Percentiles rank a stretch among this genome's conserved stretches.
phyloP scores from a whole-genome alignment of 2,113 vertebrate genomes.

The Stegastes partitus region DNA sequence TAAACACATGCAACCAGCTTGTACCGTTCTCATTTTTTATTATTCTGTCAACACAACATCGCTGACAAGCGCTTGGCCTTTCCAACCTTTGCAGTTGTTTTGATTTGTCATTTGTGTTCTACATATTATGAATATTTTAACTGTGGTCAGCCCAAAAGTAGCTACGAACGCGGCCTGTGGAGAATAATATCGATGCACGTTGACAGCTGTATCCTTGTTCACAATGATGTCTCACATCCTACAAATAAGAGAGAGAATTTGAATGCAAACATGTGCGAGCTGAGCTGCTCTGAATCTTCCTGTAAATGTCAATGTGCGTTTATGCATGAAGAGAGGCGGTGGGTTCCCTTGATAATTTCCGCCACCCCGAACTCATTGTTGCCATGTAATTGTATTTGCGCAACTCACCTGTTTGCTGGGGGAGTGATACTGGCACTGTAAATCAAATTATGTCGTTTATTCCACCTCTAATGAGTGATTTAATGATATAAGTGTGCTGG shows the following conservation, averaged over 20 bases:
- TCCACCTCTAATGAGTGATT: constrained; percentile 79
- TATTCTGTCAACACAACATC: constrained; percentile 24
- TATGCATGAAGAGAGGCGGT: constrained; percentile 37
- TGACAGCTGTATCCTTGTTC: constrained; percentile 21
- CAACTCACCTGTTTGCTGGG: constrained; percentile 76
- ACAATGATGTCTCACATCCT: constrained; percentile 14
- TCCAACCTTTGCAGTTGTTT: constrained; percentile 44
- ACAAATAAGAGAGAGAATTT: constrained; percentile 14
- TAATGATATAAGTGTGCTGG: constrained; percentile 83
- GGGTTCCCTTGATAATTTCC: constrained; percentile 59
- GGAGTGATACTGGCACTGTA: constrained; percentile 61
- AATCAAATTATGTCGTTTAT: constrained; percentile 77
- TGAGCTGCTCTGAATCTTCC: constrained; percentile 15
- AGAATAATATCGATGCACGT: constrained; percentile 18
- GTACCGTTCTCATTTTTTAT: constrained; percentile 1
- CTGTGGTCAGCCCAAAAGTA: constrained; percentile 1
- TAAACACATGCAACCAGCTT: constrained; percentile 11
- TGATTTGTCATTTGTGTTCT: constrained; percentile 29
- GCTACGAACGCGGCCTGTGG: constrained; percentile 8
- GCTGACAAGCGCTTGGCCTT: constrained; percentile 27
- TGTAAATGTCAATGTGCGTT: constrained; percentile 70
- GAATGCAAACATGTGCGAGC: constrained; percentile 18
- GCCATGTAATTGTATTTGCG: constrained; percentile 75
- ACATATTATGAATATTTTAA: constrained; percentile 28
- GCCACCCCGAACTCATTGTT: constrained; percentile 71